phyloP scores from a whole-genome alignment of 2,797 vertebrate genomes.

The Gymnothorax reevesii region DNA sequence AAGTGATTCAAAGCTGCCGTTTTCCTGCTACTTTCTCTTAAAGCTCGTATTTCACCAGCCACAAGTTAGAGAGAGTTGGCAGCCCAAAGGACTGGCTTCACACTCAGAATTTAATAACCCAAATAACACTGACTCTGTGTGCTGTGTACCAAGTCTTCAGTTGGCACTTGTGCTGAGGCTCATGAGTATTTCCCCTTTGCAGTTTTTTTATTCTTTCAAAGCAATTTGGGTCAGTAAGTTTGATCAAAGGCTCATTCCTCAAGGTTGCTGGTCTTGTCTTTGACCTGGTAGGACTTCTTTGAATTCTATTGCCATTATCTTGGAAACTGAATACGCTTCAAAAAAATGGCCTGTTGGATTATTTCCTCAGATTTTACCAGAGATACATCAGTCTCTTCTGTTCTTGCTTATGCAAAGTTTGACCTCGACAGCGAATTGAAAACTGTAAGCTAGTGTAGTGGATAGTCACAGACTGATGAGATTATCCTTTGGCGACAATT shows the following conservation, averaged over 20 bases:
- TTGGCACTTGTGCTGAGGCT: background rate
- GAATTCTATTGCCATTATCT: background rate
- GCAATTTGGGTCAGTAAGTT: conserved; percentile 5
- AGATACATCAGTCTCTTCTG: background rate
- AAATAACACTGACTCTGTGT: background rate
- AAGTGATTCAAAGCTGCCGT: conserved; percentile 6
- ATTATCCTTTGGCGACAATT: background rate
- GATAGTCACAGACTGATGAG: background rate
- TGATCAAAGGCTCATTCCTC: conserved; percentile 6
- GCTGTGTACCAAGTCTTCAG: background rate
- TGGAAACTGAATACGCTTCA: background rate
- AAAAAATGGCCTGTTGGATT: background rate
- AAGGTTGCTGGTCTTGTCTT: background rate
- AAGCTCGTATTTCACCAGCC: background rate
- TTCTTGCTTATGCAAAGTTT: background rate
- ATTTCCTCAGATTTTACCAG: background rate
- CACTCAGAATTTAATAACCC: background rate
- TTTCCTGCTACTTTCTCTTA: background rate
- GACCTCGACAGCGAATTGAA: background rate
- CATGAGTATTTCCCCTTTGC: background rate
- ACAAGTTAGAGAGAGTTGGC: background rate
- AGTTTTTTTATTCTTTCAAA: background rate
- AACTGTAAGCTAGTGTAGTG: background rate
- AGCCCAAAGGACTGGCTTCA: background rate
- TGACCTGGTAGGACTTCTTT: background rate